These are phyloP conservation scores for Colius striatus DNA, from an alignment of 2,113 vertebrate genomes.

Conservation along the genomic window DNA sequence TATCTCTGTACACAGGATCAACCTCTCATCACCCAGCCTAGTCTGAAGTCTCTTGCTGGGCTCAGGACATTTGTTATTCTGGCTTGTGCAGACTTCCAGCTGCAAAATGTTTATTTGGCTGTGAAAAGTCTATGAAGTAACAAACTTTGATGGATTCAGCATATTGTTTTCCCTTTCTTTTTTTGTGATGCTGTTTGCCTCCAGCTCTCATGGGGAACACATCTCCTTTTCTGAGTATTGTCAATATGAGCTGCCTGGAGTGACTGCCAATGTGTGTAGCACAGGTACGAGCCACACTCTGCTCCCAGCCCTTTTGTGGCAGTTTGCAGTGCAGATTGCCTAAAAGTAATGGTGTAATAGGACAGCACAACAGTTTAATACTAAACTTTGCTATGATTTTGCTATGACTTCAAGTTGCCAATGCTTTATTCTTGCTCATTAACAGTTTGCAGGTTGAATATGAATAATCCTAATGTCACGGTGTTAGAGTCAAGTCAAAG, in stretches of 20 bases:
- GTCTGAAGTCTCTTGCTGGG: not conserved
- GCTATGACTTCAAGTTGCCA: not conserved
- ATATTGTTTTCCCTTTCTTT: constrained; percentile 53
- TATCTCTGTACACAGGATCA: not conserved
- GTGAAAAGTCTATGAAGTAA: constrained; percentile 51
- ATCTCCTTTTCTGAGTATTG: not conserved
- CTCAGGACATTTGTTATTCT: not conserved
- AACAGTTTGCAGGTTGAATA: not conserved
- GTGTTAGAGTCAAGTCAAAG: not conserved
- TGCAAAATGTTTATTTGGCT: constrained; percentile 60
- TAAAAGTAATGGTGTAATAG: not conserved
- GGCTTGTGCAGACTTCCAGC: constrained; percentile 45
- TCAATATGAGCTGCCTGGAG: not conserved
- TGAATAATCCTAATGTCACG: not conserved
- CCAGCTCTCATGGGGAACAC: not conserved
- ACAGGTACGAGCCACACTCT: not conserved
- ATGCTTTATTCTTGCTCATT: constrained; percentile 1
- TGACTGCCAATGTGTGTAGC: not conserved
- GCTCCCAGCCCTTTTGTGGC: not conserved
- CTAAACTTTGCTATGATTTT: not conserved
- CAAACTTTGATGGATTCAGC: constrained; percentile 33
- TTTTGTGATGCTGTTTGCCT: constrained; percentile 41
- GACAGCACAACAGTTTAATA: not conserved
- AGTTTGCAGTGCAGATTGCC: not conserved
- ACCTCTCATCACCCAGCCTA: not conserved